phyloP scores from a whole-genome alignment of 2,888 invertebrate species.

The Scotopteryx bipunctaria region DNA sequence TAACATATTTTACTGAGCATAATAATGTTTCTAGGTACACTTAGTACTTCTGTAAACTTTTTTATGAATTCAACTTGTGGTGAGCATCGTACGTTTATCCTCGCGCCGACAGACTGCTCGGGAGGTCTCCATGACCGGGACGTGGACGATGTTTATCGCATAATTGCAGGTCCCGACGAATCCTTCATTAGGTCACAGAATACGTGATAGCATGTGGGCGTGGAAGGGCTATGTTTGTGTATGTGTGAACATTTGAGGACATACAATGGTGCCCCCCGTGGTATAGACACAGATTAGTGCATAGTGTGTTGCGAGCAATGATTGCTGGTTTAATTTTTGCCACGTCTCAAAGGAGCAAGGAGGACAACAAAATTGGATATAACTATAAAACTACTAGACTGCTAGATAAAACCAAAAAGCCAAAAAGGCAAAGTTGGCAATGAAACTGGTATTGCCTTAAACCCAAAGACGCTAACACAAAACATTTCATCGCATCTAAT shows the following conservation, averaged over 20 bases:
- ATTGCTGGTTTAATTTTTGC: background rate
- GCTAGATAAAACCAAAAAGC: constrained; percentile 27
- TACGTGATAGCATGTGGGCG: constrained; percentile 43
- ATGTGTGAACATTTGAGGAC: constrained; percentile 55
- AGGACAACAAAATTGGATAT: background rate
- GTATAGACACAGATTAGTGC: constrained; percentile 20
- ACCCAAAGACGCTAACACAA: constrained; percentile 67
- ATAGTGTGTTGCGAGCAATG: background rate
- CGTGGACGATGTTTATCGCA: constrained; percentile 69
- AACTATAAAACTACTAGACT: background rate
- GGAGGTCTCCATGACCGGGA: constrained; percentile 40
- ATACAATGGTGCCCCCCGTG: constrained; percentile 71
- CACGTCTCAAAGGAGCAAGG: too few species aligned
- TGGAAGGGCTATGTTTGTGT: constrained; percentile 34
- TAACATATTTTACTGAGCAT: too few species aligned
- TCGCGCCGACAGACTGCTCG: constrained; percentile 11
- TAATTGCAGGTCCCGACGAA: constrained; percentile 72
- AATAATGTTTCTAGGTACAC: too few species aligned
- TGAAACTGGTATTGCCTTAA: too few species aligned
- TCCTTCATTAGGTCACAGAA: constrained; percentile 61
- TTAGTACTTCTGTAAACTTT: background rate
- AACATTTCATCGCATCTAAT: constrained; percentile 81
- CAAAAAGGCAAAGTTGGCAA: constrained; percentile 73
- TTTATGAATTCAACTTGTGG: background rate
- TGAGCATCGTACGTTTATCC: background rate